phyloP scores from a whole-genome alignment of 2,888 invertebrate species.

The Stenoptilia bipunctidactyla region DNA sequence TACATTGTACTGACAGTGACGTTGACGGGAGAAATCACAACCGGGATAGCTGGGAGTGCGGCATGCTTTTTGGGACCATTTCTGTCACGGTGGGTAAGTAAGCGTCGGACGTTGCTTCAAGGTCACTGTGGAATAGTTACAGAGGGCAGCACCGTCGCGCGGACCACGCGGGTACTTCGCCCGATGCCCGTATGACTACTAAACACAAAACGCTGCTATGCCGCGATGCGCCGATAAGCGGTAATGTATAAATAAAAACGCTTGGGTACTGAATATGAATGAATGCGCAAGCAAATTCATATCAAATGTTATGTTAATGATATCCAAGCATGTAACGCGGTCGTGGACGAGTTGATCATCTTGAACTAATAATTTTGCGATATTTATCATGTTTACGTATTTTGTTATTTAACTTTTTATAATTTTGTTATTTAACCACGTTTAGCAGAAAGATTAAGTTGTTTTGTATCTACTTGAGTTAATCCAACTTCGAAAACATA shows the following conservation, averaged over 20 bases:
- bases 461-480: no score
- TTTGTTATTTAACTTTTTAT: constrained; percentile 6
- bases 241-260: constrained; percentile 61
- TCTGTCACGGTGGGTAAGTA: constrained; percentile 38
- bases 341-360: no score
- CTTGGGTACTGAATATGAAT: constrained; percentile 52
- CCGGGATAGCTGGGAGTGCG: background rate
- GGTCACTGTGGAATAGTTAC: constrained; percentile 44
- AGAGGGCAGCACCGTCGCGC: constrained; percentile 40
- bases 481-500: no score
- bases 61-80: background rate
- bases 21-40: background rate
- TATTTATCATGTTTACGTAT: background rate
- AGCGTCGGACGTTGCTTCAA: constrained; percentile 44
- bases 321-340: no score
- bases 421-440: constrained; percentile 9
- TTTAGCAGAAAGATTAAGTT: no score
- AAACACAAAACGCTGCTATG: constrained; percentile 30
- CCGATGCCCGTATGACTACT: constrained; percentile 63
- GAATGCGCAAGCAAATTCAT: constrained; percentile 28
- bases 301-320: no score
- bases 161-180: constrained; percentile 16
- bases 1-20: background rate
- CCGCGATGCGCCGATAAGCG: constrained; percentile 63
- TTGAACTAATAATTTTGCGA: no score